phyloP scores from a whole-genome alignment of 2,797 vertebrate genomes.

The Hemitrygon akajei region DNA sequence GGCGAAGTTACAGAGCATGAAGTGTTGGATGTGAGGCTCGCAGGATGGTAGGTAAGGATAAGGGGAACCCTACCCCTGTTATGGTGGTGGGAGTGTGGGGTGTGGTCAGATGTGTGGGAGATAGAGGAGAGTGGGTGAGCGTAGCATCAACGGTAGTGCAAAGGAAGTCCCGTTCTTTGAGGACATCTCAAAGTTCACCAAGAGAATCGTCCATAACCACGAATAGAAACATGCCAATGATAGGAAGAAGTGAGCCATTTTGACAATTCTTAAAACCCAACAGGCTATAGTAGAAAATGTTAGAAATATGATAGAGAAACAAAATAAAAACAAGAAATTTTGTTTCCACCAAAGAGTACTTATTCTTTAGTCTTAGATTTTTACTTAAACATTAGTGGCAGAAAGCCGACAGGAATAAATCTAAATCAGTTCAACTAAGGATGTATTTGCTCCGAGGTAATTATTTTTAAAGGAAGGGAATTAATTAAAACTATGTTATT shows the following conservation, averaged over 20 bases:
- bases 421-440: neutral
- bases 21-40: too few species aligned
- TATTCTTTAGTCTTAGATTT: neutral
- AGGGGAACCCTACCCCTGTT: too few species aligned
- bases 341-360: neutral
- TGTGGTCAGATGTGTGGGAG: too few species aligned
- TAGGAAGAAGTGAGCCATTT: neutral
- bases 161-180: too few species aligned
- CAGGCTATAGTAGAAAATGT: neutral
- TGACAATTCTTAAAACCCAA: neutral
- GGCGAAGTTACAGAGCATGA: too few species aligned
- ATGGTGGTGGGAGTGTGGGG: too few species aligned
- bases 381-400: neutral
- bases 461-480: neutral
- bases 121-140: too few species aligned
- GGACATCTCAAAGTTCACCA: neutral
- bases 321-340: neutral
- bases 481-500: slow-evolving; percentile 9
- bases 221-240: neutral
- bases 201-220: too few species aligned
- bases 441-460: neutral
- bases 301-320: neutral
- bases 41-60: too few species aligned
- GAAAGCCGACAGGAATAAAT: neutral
- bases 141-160: too few species aligned